Evolutionary conservation across 2,888 invertebrate genomes (phyloP).

Genomic region (Lycaena phlaeas): DNA sequence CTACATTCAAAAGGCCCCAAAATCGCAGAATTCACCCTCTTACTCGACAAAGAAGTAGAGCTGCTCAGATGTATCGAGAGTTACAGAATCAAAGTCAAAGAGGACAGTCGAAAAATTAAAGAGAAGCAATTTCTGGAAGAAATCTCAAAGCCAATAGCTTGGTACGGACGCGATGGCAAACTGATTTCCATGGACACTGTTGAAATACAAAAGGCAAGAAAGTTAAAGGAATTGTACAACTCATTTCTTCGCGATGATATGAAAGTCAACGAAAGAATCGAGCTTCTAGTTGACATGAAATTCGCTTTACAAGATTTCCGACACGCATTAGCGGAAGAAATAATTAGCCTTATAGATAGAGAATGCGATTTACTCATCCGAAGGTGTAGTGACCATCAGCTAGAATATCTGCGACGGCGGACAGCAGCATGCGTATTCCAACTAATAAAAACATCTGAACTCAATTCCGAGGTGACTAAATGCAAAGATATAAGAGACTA

Average conservation of each 20-base stretch:
- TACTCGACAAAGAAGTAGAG: conserved; percentile 83
- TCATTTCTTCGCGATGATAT: conserved; percentile 74
- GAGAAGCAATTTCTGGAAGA: conserved; percentile 76
- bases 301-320: conserved; percentile 75
- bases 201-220: conserved; percentile 84
- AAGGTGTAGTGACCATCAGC: conserved; percentile 70
- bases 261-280: conserved; percentile 77
- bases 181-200: conserved; percentile 85
- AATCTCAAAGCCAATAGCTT: conserved; percentile 81
- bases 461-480: conserved; percentile 72
- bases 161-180: conserved; percentile 81
- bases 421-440: conserved; percentile 71
- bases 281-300: conserved; percentile 80
- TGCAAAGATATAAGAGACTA: conserved; percentile 56
- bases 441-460: conserved; percentile 71
- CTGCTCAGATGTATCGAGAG: conserved; percentile 79
- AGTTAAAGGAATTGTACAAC: conserved; percentile 81
- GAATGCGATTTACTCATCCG: conserved; percentile 80
- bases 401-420: conserved; percentile 78
- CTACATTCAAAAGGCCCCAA: conserved; percentile 78
- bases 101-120: conserved; percentile 73
- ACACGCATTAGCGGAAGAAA: conserved; percentile 70
- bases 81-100: conserved; percentile 74
- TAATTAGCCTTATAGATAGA: conserved; percentile 78
- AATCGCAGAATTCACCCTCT: conserved; percentile 78